phyloP scores from a whole-genome alignment of 2,113 vertebrate genomes.

The Tachysurus fulvidraco region DNA sequence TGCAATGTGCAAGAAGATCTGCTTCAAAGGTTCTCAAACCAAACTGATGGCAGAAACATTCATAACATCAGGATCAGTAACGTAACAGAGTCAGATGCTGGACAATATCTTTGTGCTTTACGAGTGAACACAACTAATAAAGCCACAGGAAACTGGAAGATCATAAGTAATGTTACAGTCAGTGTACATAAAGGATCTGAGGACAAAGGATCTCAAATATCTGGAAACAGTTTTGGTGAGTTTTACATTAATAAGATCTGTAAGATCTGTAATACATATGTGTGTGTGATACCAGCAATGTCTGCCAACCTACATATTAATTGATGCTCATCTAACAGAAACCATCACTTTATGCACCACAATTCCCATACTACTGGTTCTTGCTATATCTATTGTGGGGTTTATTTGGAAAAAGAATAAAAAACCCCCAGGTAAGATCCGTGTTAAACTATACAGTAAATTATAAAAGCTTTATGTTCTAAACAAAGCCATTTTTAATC shows the following conservation, averaged over 20 bases:
- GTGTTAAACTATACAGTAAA: neutral
- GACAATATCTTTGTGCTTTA: slow-evolving; percentile 48
- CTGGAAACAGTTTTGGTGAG: neutral
- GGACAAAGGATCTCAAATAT: too few relatives aligned
- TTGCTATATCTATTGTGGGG: neutral
- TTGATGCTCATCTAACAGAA: neutral
- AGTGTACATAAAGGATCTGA: neutral
- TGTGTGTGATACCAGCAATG: neutral
- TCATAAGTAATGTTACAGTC: slow-evolving; percentile 43
- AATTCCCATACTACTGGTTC: neutral
- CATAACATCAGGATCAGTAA: slow-evolving; percentile 44
- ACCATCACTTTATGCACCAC: neutral
- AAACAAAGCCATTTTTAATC: neutral
- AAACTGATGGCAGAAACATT: neutral
- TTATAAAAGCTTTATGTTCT: neutral
- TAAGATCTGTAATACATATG: too few relatives aligned
- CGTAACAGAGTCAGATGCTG: slow-evolving; percentile 36
- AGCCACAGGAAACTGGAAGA: slow-evolving; percentile 10
- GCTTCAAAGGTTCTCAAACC: slow-evolving; percentile 10
- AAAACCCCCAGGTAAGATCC: neutral
- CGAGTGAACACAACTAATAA: neutral
- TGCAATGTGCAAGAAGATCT: slow-evolving; percentile 18
- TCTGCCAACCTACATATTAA: neutral
- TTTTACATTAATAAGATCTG: too few relatives aligned
- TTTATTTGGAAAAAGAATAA: neutral